Base-by-base conservation (phyloP, 1,140 invertebrate species). In the Plectrocnemia conspersa region DNA sequence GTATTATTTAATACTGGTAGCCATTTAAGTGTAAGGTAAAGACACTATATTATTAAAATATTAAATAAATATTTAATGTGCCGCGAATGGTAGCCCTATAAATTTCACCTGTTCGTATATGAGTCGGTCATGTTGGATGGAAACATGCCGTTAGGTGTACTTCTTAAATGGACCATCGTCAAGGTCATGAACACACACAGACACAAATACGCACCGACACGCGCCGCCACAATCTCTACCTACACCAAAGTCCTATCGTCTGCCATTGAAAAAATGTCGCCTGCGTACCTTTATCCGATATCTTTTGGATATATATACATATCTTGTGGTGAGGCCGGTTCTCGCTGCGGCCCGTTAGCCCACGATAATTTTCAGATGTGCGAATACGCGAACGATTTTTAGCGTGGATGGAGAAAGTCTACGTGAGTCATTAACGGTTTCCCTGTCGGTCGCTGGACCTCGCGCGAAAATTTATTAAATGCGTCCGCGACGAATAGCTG, bases 81-180 rank as follows among this genome's bases (percentile, higher is more conserved):
- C 7, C 6, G n/a, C 27, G 27, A n/a, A 7, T 38, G 35, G 35
- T 16, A 38, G 35, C 35, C 35, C 35, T 38, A 16, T 38, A 16
- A 38, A 38, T 38, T 38, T 38, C 35, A 38, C 35, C 35, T 38
- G 35, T 38, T 38, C 35, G 35, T 38, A 38, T 16, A 38, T 13
- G 35, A 38, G 35, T 38, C 35, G 35, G 35, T 38, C 35, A 38
- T 16, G 35, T 38, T 15, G 35, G 35, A 9, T 38, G 35, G 35
- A 38, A 38, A 38, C 35, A 38, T 38, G 35, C 35, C 35, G 35
- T 38, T 38, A 38, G 35, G 35, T 38, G 35, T 38, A 38, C 35
- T 38, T 38, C 35, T 38, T 38, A 38, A 38, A 38, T 38, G 35
- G 35, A 38, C 35, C 35, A 38, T 38, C 11, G 35, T 38, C 35